Base-by-base conservation (phyloP, 2,797 vertebrate genomes). In the Eulemur rubriventer region DNA sequence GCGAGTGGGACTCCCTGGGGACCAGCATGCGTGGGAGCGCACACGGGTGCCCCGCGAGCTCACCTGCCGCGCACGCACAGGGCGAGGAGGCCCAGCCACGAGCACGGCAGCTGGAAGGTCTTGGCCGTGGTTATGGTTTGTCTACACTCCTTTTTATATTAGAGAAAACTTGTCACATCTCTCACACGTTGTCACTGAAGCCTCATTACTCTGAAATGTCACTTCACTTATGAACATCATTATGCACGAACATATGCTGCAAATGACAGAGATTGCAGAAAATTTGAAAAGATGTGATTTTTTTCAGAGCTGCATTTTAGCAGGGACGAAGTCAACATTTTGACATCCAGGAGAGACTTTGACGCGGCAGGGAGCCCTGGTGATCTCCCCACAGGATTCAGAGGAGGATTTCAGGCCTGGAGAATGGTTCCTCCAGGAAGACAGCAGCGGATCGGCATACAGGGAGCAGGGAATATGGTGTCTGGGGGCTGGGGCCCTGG, bases 141-240 rank as follows among this genome's bases (percentile, higher is more conserved):
- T 94, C 95, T 86, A 2, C 14, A 1, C 41, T 79, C 70, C 52
- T 50, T 90, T 85, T 59, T 22, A 8, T 38, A 78, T 61, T 57
- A 84, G 48, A 12, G 52, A 50, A 95, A 87, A 48, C 73, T 14
- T 80, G 65, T 94, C 97, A 97, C 92, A 83, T 72, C 93, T 35
- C 87, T 96, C 86, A 57, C 95, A 91, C 87, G 0, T 95, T 97
- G 89, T 97, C 97, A 96, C 85, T 0, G 84, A 89, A 96, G 93
- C 33, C 82, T 97, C 92, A 90, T 97, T 95, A 95, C 92, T 97
- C 98, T 95, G 93, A 96, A 96, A 97, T 97, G 97, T 97, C 97
- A 81, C 70, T 96, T 96, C 95, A 52, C 91, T 98, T 85, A 86
- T 28, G 30, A 26, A 83, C 84, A 76, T 93, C 92, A 91, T 87